A percentile compares a stretch with the other conserved stretches of the same genome.
These are phyloP conservation scores for Hyperopisus bebe DNA, from an alignment of 2,113 vertebrate genomes.

Conservation along the genomic window DNA sequence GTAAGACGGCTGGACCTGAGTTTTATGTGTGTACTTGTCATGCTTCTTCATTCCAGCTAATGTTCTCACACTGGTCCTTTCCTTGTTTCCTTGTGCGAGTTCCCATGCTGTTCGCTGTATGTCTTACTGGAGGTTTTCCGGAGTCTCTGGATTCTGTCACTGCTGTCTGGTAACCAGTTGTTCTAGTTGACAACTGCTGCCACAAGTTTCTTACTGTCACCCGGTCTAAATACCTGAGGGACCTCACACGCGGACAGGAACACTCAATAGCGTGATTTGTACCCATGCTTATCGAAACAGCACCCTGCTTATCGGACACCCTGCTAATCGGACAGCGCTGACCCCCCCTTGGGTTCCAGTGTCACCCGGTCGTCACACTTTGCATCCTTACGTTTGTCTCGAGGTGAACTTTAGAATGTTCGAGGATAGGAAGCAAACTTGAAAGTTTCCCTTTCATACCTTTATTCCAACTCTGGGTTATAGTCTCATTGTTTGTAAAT, in stretches of 20 bases:
- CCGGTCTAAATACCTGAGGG: background rate
- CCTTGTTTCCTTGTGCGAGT: no score
- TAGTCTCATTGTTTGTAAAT: background rate
- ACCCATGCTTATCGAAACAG: background rate
- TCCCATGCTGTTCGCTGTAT: background rate
- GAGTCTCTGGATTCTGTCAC: background rate
- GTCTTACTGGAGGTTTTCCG: background rate
- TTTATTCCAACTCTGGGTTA: background rate
- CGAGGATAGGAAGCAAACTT: background rate
- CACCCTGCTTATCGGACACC: no score
- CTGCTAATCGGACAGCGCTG: background rate
- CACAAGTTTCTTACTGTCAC: background rate
- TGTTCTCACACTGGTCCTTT: background rate
- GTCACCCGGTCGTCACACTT: background rate
- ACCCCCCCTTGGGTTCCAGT: background rate
- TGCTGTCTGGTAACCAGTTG: background rate
- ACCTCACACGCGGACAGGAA: background rate
- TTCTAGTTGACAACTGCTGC: background rate
- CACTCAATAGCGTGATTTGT: background rate
- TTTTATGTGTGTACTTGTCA: background rate
- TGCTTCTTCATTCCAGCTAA: background rate
- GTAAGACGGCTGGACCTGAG: background rate
- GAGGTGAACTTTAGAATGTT: background rate
- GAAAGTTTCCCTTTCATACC: background rate
- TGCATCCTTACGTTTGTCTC: background rate